phyloP scores from a whole-genome alignment of 2,113 vertebrate species.

The Crotalus helleri region DNA sequence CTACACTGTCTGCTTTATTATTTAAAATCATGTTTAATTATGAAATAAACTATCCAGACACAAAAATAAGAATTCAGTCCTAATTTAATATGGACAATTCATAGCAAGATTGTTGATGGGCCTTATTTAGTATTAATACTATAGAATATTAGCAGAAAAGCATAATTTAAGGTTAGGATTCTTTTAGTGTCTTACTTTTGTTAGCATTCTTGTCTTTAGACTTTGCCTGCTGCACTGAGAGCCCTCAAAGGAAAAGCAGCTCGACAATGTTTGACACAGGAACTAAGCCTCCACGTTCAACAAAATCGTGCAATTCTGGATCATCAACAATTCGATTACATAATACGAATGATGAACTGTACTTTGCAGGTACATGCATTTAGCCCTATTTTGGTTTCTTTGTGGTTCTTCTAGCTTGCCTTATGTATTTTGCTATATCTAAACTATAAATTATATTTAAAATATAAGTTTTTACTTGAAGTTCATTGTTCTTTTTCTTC shows the following conservation, averaged over 20 bases:
- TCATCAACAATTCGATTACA: conserved; percentile 96
- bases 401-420: background rate
- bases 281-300: conserved; percentile 88
- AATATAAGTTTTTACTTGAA: background rate
- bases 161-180: background rate
- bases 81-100: background rate
- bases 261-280: conserved; percentile 91
- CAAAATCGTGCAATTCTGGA: conserved; percentile 94
- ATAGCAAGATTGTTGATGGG: background rate
- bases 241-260: conserved; percentile 93
- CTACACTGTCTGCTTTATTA: background rate
- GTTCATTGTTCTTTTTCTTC: background rate
- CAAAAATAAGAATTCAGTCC: background rate
- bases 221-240: conserved; percentile 89
- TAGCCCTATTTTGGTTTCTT: background rate
- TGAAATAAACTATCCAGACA: background rate
- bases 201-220: conserved; percentile 68
- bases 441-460: background rate
- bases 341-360: conserved; percentile 96
- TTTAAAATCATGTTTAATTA: conserved; percentile 4
- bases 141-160: background rate
- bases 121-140: background rate
- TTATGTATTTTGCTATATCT: rapidly evolving
- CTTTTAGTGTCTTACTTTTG: conserved; percentile 3
- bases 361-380: conserved; percentile 85